Percentiles rank a stretch among this genome's conserved stretches.
Conservation (phyloP, 2,113 vertebrate genomes). For the Cryptomyrus ogoouensis region DNA sequence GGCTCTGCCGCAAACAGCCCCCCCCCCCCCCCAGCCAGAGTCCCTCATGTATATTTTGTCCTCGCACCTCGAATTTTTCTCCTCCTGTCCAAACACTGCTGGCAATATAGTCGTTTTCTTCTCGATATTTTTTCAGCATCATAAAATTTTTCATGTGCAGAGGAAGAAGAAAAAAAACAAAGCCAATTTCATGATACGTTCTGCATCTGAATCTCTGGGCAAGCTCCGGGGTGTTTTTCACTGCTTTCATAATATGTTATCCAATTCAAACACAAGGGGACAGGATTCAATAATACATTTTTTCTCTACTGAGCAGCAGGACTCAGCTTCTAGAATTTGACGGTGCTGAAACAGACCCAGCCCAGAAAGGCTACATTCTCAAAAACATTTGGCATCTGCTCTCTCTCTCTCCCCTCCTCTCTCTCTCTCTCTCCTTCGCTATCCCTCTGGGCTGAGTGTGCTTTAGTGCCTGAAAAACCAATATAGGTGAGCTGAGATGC, state of each 20-base stretch:
- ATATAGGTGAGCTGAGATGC: background rate
- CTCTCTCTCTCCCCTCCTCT: background rate
- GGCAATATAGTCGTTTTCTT: background rate
- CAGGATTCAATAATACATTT: constrained; percentile 35
- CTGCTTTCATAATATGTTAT: constrained; percentile 32
- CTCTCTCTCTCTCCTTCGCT: background rate
- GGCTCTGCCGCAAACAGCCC: background rate
- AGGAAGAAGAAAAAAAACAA: background rate
- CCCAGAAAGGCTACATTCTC: constrained; percentile 54
- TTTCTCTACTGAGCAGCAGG: constrained; percentile 42
- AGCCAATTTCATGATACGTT: background rate
- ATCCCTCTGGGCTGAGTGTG: constrained; percentile 22
- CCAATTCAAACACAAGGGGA: constrained; percentile 27
- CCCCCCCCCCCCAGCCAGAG: background rate
- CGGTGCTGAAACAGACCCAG: constrained; percentile 35
- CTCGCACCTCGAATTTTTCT: background rate
- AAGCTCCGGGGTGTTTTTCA: background rate
- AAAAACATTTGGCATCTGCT: constrained; percentile 52
- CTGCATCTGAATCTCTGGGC: background rate
- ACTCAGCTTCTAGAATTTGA: constrained; percentile 17
- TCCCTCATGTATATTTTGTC: background rate
- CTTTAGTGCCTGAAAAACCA: background rate
- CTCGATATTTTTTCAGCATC: constrained; percentile 6
- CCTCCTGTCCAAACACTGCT: background rate
- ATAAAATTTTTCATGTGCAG: background rate